Conservation (phyloP, 2,888 invertebrate species). For the Trypoxylon attenuatum region DNA sequence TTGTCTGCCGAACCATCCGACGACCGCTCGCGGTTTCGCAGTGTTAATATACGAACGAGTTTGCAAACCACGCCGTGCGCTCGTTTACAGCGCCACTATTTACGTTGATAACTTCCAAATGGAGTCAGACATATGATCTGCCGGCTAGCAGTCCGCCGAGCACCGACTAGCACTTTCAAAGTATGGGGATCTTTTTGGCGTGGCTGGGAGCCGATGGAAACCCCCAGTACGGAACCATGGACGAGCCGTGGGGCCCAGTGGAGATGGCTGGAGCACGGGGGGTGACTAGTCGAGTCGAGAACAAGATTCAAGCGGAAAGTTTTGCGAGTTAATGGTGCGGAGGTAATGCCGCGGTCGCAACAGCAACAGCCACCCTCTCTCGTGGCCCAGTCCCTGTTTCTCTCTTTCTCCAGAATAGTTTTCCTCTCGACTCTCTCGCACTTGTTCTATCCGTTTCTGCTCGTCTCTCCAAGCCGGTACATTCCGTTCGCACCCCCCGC, state of each 20-base stretch:
- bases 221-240: constrained; percentile 10
- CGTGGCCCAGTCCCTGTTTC: constrained; percentile 41
- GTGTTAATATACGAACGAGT: constrained; percentile 54
- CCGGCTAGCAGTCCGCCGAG: constrained; percentile 49
- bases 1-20: constrained; percentile 7
- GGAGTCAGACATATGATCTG: constrained; percentile 62
- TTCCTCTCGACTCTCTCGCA: constrained; percentile 35
- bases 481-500: not conserved
- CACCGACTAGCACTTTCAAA: constrained; percentile 63
- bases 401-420: constrained; percentile 23
- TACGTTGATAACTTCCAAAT: constrained; percentile 70
- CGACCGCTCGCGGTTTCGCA: constrained; percentile 34
- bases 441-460: constrained; percentile 16
- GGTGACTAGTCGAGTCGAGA: constrained; percentile 65
- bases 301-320: constrained; percentile 74
- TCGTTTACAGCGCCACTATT: constrained; percentile 64
- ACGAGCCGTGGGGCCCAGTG: constrained; percentile 21
- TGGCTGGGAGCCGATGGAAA: constrained; percentile 46
- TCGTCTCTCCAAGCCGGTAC: not conserved
- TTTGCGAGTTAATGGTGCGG: constrained; percentile 74
- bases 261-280: constrained; percentile 18
- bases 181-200: constrained; percentile 67
- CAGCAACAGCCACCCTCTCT: constrained; percentile 68
- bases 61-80: constrained; percentile 50
- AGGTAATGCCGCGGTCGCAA: constrained; percentile 73